Base-by-base conservation (phyloP, 2,888 invertebrate genomes). In the Meganola albula region DNA sequence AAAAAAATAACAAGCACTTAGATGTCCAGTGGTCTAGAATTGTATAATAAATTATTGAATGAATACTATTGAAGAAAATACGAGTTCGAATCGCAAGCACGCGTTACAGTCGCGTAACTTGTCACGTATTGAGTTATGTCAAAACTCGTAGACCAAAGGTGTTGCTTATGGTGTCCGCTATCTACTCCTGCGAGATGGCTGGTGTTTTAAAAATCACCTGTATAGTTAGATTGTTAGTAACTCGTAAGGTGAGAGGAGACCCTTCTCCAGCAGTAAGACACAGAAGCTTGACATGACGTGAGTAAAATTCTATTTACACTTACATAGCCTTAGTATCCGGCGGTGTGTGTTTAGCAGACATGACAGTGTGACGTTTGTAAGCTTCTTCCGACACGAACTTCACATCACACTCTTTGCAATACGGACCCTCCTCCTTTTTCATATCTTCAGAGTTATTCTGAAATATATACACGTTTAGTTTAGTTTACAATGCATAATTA, bases 301-400 rank as follows among this genome's bases (percentile, higher is more conserved):
- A n/a, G n/a, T 16, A 16, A 2, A 39, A 12, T 28, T 11, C 1
- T 37, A 23, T 16, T 0, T n/a, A 10, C 2, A 62, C 68, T 52
- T 18, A 77, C 80, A 63, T 74, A 40, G 69, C 68, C 42, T 72
- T 63, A 2, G 54, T 53, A 13, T n/a, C n/a, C n/a, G 14, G 48
- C 26, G 47, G 38, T 0, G 57, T 53, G 53, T 68, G 57, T 25
- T 78, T 83, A 29, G 66, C 63, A 0, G 83, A 79, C 12, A 76
- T 83, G 38, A 80, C 75, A 70, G 76, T 67, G 48, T 85, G 84
- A 4, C 83, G 55, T 44, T 77, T 77, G 58, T 62, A 82, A 8
- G 82, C 83, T 36, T 79, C 79, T 12, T 43, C 47, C 0, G 75
- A 74, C 0, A 70, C 46, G 42, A 85, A 84, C 45, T 74, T 69